Conservation (phyloP, 2,113 vertebrate species). For the Eretmochelys imbricata region DNA sequence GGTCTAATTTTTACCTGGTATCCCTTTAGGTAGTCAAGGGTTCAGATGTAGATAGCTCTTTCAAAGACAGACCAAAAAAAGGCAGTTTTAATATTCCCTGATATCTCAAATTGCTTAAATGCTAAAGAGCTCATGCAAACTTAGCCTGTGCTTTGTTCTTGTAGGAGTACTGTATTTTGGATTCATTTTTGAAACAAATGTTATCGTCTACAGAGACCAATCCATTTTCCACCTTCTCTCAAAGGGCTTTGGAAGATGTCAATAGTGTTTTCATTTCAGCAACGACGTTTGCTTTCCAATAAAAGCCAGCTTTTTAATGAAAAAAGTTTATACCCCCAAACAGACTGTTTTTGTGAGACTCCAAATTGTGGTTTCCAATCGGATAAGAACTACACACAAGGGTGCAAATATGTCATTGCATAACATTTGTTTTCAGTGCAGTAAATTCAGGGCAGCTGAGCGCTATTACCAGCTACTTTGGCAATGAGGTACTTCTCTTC, state of each 20-base stretch:
- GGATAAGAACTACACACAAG: neutral
- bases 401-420: neutral
- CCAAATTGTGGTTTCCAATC: neutral
- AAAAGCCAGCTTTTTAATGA: neutral
- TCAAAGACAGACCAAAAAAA: neutral
- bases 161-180: neutral
- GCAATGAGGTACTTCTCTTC: neutral
- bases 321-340: neutral
- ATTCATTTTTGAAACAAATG: neutral
- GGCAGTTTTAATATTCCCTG: neutral
- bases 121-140: neutral
- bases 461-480: neutral
- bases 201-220: neutral
- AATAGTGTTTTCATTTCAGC: neutral
- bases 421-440: neutral
- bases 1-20: neutral
- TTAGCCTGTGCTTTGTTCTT: neutral
- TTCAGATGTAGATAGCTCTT: neutral
- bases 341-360: accelerated
- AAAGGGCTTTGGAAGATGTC: neutral
- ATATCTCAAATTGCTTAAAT: accelerated
- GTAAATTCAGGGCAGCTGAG: neutral
- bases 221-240: neutral
- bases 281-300: neutral
- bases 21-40: neutral